Base-by-base conservation (phyloP, 2,888 invertebrate species). In the Gandaritis pyraliata region DNA sequence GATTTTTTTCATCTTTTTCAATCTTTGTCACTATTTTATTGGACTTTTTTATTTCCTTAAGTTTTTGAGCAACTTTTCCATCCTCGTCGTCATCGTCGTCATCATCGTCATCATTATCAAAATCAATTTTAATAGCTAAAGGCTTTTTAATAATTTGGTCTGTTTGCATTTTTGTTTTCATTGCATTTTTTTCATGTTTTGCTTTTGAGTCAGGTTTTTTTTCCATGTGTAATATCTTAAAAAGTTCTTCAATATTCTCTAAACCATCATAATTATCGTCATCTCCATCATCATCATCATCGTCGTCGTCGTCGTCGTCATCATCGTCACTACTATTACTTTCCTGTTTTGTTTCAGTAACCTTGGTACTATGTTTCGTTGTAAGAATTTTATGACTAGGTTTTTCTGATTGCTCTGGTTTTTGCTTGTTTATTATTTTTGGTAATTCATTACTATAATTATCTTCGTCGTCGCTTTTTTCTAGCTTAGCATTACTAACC, bases 81-180 rank as follows among this genome's bases (percentile, higher is more conserved):
- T 57, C 45, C 3, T 52, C 55, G 51, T 74, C 71, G 33, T 71
- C 73, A 5, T 75, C 73, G 0, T 81, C 73, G 33, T 77, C 72
- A 7, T 78, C 77, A 18, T 77, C 74, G 16, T 76, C 73, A 16
- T 70, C 72, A 13, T 69, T 68, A 55, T 72, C 16, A 38, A 65
- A 52, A 48, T 64, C 53, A 8, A 52, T 53, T 53, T 52, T 58
- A 18, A 41, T 66, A 18, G 62, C 53, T 54, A 69, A 66, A 6
- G 50, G 46, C 18, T 16, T 10, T 30, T 50, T 56, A 11, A 36
- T 18, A 64, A 72, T 72, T 39, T 54, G 41, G 18, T 58, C 57
- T 2, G 41, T 13, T 11, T 43, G 48, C 33, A 41, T 36, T 41
- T 55, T 63, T 2, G 12, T 57, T 65, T 60, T 62, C 41, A 5